Evolutionary conservation across 2,797 vertebrate genomes (phyloP).

Genomic region (Pagetopsis macropterus): DNA sequence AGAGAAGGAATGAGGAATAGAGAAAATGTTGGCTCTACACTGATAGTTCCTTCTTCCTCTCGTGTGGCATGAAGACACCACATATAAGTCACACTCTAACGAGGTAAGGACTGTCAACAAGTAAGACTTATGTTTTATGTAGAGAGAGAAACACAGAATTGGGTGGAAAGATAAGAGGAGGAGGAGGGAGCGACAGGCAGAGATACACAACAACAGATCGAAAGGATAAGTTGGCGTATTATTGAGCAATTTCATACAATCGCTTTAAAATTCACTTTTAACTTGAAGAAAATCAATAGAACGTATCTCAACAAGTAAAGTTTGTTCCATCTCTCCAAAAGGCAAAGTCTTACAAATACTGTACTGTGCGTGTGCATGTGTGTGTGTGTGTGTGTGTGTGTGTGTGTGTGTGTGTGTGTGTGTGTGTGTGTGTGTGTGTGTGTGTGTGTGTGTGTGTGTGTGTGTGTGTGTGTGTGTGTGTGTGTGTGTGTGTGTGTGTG

Average conservation of each 20-base stretch:
- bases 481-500: neutral
- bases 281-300: slow-evolving; percentile 45
- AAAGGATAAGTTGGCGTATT: slow-evolving; percentile 44
- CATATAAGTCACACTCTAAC: neutral
- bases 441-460: too few relatives aligned
- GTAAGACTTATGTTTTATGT: neutral
- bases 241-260: slow-evolving; percentile 39
- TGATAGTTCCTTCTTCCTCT: neutral
- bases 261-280: slow-evolving; percentile 53
- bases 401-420: neutral
- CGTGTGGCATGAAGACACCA: neutral
- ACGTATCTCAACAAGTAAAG: slow-evolving; percentile 42
- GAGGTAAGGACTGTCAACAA: neutral
- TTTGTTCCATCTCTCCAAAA: slow-evolving; percentile 12
- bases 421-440: too few relatives aligned
- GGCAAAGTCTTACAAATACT: slow-evolving; percentile 3
- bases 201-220: slow-evolving; percentile 30
- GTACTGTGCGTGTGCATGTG: neutral
- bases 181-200: neutral
- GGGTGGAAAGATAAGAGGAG: neutral
- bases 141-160: neutral
- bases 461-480: too few relatives aligned
- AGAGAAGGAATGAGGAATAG: neutral
- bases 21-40: neutral
- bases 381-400: too few relatives aligned